Base-by-base conservation (phyloP, 2,113 vertebrate species). In the Anolis sagrei region DNA sequence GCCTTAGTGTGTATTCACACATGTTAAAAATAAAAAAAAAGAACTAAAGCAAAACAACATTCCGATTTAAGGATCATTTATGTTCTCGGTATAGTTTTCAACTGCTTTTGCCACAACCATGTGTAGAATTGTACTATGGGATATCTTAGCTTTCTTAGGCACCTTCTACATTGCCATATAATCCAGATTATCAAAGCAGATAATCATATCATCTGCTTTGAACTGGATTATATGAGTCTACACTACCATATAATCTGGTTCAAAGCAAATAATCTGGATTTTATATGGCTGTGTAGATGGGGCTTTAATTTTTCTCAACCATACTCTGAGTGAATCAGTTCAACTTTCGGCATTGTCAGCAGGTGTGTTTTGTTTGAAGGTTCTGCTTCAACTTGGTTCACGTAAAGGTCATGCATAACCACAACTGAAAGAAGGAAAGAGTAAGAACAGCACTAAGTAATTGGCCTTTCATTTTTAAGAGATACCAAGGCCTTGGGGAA, bases 221-320 rank as follows among this genome's bases (percentile, higher is more conserved):
- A 44, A 44, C 39, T 4, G 39, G 39, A 44, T 44, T 44, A 44
- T 44, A 44, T 44, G 39, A 44, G 39, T 44, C 39, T 44, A 44
- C 39, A 44, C 39, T 44, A 5, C 39, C 39, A 5, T 44, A 44
- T 44, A 44, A 44, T 44, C 39, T 44, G 5, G 39, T 44, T 44
- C 39, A 44, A 44, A 44, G 39, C 39, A 44, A 5, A 44, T 44
- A 5, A 44, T 44, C 39, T 44, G 39, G 39, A 44, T 44, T 44
- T 44, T 44, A 44, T 44, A 44, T 5, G 39, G 39, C 39, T 44
- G 39, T 44, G 5, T 44, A 44, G 39, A 44, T 44, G 39, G 5
- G 49, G 87, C 90, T 74, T 25, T 62, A 0, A 21, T 18, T 85
- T n/a, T 27, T 77, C 84, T 70, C 51, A 80, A 88, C 86, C 73